phyloP scores from a whole-genome alignment of 2,113 vertebrate species.

The Panurus biarmicus region DNA sequence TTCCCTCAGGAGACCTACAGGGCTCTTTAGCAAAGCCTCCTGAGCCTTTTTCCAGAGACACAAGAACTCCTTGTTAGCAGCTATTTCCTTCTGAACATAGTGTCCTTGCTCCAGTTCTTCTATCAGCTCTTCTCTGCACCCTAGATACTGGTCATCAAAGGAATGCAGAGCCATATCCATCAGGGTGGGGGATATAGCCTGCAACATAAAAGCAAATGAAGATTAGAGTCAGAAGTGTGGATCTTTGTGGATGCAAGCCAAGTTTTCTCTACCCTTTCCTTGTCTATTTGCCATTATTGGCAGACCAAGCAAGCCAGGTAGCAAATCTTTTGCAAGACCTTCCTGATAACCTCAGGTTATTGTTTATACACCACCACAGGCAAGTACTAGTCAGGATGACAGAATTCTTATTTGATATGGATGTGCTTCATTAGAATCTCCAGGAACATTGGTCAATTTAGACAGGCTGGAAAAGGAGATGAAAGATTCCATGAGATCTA shows the following conservation, averaged over 20 bases:
- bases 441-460: background rate
- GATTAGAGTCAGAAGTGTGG: background rate
- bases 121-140: conserved; percentile 48
- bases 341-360: background rate
- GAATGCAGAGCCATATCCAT: conserved; percentile 54
- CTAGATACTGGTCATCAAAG: conserved; percentile 70
- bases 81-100: conserved; percentile 58
- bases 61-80: background rate
- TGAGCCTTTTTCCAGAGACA: conserved; percentile 26
- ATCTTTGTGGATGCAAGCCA: background rate
- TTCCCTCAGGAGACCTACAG: background rate
- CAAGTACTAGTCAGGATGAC: background rate
- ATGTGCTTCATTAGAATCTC: background rate
- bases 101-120: conserved; percentile 29
- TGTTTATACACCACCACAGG: background rate
- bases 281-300: background rate
- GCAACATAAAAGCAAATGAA: background rate
- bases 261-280: background rate
- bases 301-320: background rate
- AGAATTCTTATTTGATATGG: background rate
- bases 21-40: background rate
- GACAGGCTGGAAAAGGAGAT: background rate
- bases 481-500: background rate
- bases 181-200: background rate
- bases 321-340: background rate